Base-by-base conservation (phyloP, 1,140 invertebrate genomes). In the Augochlora pura region DNA sequence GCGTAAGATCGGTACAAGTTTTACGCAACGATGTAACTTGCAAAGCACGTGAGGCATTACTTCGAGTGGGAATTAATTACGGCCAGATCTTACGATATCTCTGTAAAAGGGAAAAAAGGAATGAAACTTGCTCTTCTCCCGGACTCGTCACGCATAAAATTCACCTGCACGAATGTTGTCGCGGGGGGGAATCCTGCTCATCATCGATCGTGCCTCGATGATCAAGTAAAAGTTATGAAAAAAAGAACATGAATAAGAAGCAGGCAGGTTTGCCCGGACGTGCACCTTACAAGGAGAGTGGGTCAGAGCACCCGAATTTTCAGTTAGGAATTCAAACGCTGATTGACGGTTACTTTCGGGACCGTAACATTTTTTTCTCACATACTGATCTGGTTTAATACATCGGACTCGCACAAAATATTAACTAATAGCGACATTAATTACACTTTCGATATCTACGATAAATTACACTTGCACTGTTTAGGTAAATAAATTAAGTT, bases 11-110 rank as follows among this genome's bases (percentile, higher is more conserved):
- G 38, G 21, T 21, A 23, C 25, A 23, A 64, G 39, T 60, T 46
- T 38, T 67, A 80, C 64, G 70, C 64, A 75, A 74, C 64, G 18
- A 64, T 78, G 66, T 42, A 77, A 52, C 49, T 52, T 49, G 46
- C 39, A 39, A 52, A 52, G 14, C 57, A 77, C 65, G 18, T 65
- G 71, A 67, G 57, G 77, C 59, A 74, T 67, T 59, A 74, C 60
- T 38, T 52, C n/a, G 10, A 42, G 10, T n/a, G 39, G 12, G 63
- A 60, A 80, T 75, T 66, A 38, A 52, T 63, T 77, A 27, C 32
- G 5, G 16, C 59, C 23, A 52, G 54, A 60, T 39, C n/a, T 60
- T 60, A 73, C 77, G 71, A 74, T 73, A 65, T 67, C 52, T 39
- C 42, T 60, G 42, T 46, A 46, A 76, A 81, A 64, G 59, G 64